phyloP scores from a whole-genome alignment of 2,113 vertebrate genomes.

The Ranitomeya variabilis region DNA sequence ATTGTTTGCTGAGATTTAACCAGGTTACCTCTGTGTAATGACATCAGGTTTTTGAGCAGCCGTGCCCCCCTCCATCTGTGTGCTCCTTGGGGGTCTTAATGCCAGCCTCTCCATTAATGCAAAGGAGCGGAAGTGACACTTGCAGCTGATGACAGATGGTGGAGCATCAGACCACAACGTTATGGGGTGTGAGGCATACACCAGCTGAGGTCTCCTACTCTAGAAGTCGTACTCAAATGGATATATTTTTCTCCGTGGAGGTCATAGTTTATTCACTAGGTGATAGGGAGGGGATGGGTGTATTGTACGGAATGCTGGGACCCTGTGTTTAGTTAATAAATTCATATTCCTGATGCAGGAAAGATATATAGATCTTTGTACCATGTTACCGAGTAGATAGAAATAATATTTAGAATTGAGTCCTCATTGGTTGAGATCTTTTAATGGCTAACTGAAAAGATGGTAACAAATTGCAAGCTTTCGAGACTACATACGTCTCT shows the following conservation, averaged over 20 bases:
- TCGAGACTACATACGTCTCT: no score
- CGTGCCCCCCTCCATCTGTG: constrained; percentile 11
- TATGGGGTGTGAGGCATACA: neutral
- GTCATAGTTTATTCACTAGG: constrained; percentile 16
- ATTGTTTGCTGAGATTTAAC: constrained; percentile 54
- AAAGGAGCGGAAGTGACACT: constrained; percentile 17
- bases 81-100: constrained; percentile 32
- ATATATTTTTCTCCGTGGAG: neutral
- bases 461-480: no score
- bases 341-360: neutral
- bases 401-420: no score
- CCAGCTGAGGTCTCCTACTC: constrained; percentile 38
- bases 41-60: constrained; percentile 16
- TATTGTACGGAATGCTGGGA: neutral
- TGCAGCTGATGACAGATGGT: constrained; percentile 29
- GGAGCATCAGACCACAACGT: neutral
- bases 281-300: neutral
- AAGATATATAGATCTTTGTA: no score
- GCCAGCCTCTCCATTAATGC: constrained; percentile 38
- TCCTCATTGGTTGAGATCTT: no score
- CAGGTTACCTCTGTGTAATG: constrained; percentile 49
- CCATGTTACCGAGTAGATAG: no score
- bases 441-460: no score
- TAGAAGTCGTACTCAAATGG: constrained; percentile 7
- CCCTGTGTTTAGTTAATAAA: neutral